Evolutionary conservation across 2,797 vertebrate species (phyloP), one percentile per base, ranked within the genome.

Genomic region (Hyperoplus lanceolatus): DNA sequence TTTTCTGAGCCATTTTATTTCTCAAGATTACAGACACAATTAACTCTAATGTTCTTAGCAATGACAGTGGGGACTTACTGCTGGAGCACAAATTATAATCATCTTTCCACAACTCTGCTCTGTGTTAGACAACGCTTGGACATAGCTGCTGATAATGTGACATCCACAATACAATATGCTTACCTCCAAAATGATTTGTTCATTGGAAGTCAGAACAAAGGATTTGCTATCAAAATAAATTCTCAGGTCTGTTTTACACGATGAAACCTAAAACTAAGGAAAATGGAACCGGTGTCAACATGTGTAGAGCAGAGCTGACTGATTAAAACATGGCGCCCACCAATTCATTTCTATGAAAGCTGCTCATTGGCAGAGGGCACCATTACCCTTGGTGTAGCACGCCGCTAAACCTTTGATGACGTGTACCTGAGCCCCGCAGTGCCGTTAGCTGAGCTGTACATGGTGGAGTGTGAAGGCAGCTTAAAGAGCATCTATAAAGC

Each of bases 1-100:
- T 82, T 81, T 89, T 80, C 83, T 29, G 38, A 85, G 69, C 74
- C 83, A 74, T 80, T 87, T 87, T 90, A 91, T 91, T 89, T 92
- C 81, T 89, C 68, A 73, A 89, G 88, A 93, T 92, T 90, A 89
- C 87, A 82, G 85, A 84, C 68, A 80, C 87, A 92, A 93, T 92
- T 92, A 91, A 82, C 84, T 65, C 55, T 80, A 87, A 85, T 84
- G 82, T 87, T 92, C 86, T 88, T 81, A 80, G 85, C 7, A 3
- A 54, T 51, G 53, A 70, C 77, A 60, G 63, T 59, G 54, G 55
- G 75, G 84, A 75, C 67, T 87, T 68, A 80, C 60, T 57, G 88
- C 80, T 71, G 45, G 67, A 75, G 73, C 80, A 89, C 87, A 81
- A 77, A 82, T 79, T 69, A 85, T 71, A 90, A 91, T 88, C 72